Evolutionary conservation across 2,113 vertebrate genomes (phyloP), one percentile per base, ranked within the genome.

Genomic region (Chunga burmeisteri): DNA sequence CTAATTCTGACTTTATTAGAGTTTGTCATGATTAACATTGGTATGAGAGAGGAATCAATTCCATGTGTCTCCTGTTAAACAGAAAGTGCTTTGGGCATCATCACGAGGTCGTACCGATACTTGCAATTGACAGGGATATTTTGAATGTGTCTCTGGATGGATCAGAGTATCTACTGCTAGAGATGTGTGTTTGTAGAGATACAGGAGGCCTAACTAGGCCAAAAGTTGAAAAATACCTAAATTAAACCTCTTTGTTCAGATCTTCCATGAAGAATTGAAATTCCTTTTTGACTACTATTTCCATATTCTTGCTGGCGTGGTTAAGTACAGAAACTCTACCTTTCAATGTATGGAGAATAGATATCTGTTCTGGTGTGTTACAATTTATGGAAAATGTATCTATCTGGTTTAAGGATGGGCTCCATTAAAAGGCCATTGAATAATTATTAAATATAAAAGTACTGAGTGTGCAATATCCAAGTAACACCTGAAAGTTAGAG

Each of bases 21-120:
- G 46, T 91, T 73, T 93, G 62, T 66, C 44, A 36, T 58, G 34
- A 74, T 86, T 80, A 77, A 50, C 62, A 20, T 5, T 80, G 63
- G 5, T 86, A 16, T 87, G 74, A 90, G 58, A 88, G 66, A 89
- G 38, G 16, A 93, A 90, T 96, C 46, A 38, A 19, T 90, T 89
- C 70, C 13, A 19, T 18, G 5, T 80, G 42, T 50, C 44, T 73
- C 77, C 58, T 89, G 22, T 89, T 44, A 50, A 72, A 49, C 15
- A 46, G 75, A 70, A 84, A 40, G 62, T 25, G 26, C 36, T 74
- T 72, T 19, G 78, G 52, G 16, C 61, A 30, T 70, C 36, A 14
- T 55, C 29, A 63, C 23, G 52, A 47, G 27, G 42, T 81, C 8
- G 0, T 86, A 27, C 30, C 1, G 3, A 27, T 74, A 32, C 23